A percentile compares a stretch with the other conserved stretches of the same genome.
Evolutionary conservation across 2,888 invertebrate species (phyloP).

Genomic region (Leucophenga montana): DNA sequence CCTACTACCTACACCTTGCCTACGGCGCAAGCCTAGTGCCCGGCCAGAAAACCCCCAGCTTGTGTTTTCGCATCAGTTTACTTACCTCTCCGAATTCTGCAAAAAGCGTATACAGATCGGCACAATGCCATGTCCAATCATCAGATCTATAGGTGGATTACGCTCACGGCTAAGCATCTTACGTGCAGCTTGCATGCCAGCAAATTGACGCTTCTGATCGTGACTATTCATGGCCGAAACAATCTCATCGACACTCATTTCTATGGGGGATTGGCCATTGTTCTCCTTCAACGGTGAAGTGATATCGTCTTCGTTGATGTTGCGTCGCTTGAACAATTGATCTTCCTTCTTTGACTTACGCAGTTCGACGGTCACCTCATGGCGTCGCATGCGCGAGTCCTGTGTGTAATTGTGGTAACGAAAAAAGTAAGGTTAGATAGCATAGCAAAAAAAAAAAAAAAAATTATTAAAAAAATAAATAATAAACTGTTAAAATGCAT

Average conservation of each 20-base stretch:
- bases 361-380: constrained; percentile 90
- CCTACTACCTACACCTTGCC: too few species aligned
- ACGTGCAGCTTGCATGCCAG: constrained; percentile 86
- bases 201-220: constrained; percentile 78
- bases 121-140: constrained; percentile 89
- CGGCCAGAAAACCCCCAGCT: not conserved
- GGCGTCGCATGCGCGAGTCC: constrained; percentile 87
- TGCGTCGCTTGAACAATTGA: constrained; percentile 91
- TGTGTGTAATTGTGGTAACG: too few species aligned
- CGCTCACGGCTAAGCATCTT: constrained; percentile 90
- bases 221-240: constrained; percentile 80
- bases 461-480: too few species aligned
- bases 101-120: constrained; percentile 87
- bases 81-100: constrained; percentile 81
- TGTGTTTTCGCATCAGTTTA: constrained; percentile 32
- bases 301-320: constrained; percentile 77
- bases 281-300: constrained; percentile 75
- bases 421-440: constrained; percentile 48
- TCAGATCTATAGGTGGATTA: constrained; percentile 91
- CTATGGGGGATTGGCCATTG: constrained; percentile 72
- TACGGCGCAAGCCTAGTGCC: too few species aligned
- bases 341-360: constrained; percentile 96
- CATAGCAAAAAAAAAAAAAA: not conserved
- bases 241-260: constrained; percentile 82
- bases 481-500: not conserved